Evolutionary conservation across 2,113 vertebrate species (phyloP), one percentile per base, ranked within the genome.

Genomic region (Pangasianodon gigas): DNA sequence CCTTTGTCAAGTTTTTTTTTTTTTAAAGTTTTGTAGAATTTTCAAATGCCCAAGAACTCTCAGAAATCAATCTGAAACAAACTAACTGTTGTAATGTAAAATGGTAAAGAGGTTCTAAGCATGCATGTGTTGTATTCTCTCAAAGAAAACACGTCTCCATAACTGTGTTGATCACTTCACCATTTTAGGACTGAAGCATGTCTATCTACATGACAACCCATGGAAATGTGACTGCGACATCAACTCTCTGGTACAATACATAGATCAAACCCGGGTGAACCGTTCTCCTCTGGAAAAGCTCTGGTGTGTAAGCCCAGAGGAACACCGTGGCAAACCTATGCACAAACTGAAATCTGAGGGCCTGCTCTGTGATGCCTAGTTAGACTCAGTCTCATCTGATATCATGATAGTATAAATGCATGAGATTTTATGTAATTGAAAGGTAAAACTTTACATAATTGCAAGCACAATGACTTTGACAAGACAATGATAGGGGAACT

Each of bases 221-320:
- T 96, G 96, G 96, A 91, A 90, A 44, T 96, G 96, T 86, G 96
- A 96, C 95, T 96, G 96, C 89, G 93, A 93, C 87, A 92, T 97
- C 29, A 89, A 89, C 86, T 91, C 94, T 13, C 87, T 96, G 86
- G 87, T 95, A 81, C 91, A 83, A n/a, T 97, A 95, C 94, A 88
- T 95, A 58, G n/a, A 60, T 41, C 91, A 92, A 84, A 96, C 91
- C 44, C 92, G 91, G 29, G 92, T 92, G 58, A 93, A 85, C 4
- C 37, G 94, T n/a, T 93, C 93, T 16, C 92, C 95, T 26, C 88
- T 90, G 52, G 75, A 87, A 4, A 86, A 88, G 18, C 65, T 95
- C 44, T 94, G 90, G 87, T 97, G 96, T 18, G 4, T 60, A 0
- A 88, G 92, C 82, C 96, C 96, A 21, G 88, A 87, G 10, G 91